Evolutionary conservation across 2,113 vertebrate genomes (phyloP).

Genomic region (Podilymbus podiceps): DNA sequence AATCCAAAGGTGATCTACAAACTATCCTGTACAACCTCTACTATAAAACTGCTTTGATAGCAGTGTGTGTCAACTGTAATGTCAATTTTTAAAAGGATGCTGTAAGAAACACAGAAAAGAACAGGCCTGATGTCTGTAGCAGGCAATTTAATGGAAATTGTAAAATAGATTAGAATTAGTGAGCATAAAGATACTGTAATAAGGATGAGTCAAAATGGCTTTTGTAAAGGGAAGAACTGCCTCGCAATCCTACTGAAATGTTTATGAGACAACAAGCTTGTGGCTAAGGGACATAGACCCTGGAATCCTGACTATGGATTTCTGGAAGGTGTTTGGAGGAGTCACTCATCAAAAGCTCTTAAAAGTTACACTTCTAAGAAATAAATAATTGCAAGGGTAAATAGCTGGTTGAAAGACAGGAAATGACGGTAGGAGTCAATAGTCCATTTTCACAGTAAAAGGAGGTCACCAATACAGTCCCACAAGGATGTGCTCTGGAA

Average conservation of each 20-base stretch:
- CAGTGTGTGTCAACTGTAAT: neutral
- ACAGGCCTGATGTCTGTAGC: neutral
- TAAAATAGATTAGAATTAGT: neutral
- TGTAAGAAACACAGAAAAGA: neutral
- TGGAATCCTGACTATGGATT: neutral
- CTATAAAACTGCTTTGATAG: neutral
- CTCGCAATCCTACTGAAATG: neutral
- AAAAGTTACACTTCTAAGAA: neutral
- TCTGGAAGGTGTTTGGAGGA: neutral
- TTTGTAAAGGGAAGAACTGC: neutral
- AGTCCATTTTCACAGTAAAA: neutral
- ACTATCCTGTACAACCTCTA: neutral
- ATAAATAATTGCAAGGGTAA: neutral
- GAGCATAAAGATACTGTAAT: neutral
- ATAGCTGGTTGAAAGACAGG: neutral
- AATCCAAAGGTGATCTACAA: neutral
- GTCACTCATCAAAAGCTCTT: neutral
- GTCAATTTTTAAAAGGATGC: neutral
- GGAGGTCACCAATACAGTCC: neutral
- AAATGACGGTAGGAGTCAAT: neutral
- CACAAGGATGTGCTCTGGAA: neutral
- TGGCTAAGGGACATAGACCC: neutral
- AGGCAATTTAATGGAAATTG: neutral
- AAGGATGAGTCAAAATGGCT: neutral
- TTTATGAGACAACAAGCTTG: neutral